Evolutionary conservation across 2,113 vertebrate genomes (phyloP), one percentile per base, ranked within the genome.

Genomic region (Peromyscus californicus): DNA sequence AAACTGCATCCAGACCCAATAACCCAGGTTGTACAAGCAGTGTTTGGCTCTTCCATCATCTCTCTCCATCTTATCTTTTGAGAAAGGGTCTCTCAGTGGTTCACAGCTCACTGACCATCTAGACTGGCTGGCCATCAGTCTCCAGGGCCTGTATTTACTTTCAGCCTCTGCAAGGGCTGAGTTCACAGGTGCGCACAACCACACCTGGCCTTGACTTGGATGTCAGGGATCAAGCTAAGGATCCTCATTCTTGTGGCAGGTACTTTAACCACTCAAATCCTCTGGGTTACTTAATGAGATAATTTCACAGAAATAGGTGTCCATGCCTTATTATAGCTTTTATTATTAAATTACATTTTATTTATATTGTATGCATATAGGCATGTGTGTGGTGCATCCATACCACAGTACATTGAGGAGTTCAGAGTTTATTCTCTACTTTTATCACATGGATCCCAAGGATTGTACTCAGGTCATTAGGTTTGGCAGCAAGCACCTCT

Each of bases 1-100:
- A 70, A 67, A 97, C 63, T 86, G 24, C 1, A 87, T 78, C 75
- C 80, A 87, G 69, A 82, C n/a, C 51, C 82, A 75, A 94, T 86
- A 75, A 91, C 87, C 45, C 19, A 61, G 70, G n/a, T 61, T 65
- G 21, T 48, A 88, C 48, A 92, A 69, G 63, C n/a, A 59, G 4
- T 63, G 84, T 61, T 95, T 93, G 79, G 51, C 79, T 94, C 39
- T 69, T 67, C 31, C 26, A 21, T 21, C 21, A 11, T 22, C 83
- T 1, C 61, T 65, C 61, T 45, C 26, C 1, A 13, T 19, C 84
- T 24, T 24, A 12, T 24, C 19, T 24, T 54, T 69, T 15, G 29
- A 24, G 19, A 7, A 21, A 51, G 39, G 19, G 3, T 70, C 31
- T 51, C 31, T 67, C 42, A 33, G 15, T 42, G 39, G 65, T 19